phyloP scores from a whole-genome alignment of 2,888 invertebrate genomes.

The Trissoscelio sp. region DNA sequence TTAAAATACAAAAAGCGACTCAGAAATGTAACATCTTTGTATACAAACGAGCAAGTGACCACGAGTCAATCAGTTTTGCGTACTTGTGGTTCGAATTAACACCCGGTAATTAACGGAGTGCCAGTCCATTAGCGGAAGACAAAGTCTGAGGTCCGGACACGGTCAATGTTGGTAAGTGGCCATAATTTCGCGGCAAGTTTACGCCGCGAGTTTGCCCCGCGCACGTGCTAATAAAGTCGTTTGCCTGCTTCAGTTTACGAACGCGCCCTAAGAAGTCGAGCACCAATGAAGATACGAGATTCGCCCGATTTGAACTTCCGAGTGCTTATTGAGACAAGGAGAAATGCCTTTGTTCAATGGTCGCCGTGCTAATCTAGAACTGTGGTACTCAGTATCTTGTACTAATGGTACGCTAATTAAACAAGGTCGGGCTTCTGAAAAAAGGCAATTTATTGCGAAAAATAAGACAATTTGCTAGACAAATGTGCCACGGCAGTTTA shows the following conservation, averaged over 20 bases:
- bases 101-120: conserved; percentile 79
- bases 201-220: conserved; percentile 66
- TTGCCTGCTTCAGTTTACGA: conserved; percentile 63
- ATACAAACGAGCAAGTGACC: conserved; percentile 36
- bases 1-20: too few species aligned
- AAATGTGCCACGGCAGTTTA: too few species aligned
- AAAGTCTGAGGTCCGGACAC: conserved; percentile 70
- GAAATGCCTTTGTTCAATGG: conserved; percentile 64
- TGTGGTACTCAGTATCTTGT: conserved; percentile 48
- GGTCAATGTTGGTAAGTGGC: conserved; percentile 74
- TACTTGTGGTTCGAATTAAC: conserved; percentile 76
- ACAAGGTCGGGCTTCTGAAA: conserved; percentile 58
- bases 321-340: conserved; percentile 61
- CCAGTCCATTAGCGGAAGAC: conserved; percentile 78
- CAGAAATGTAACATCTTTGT: conserved; percentile 51
- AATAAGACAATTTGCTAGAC: too few species aligned
- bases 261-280: conserved; percentile 67
- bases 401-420: conserved; percentile 65
- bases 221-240: conserved; percentile 70
- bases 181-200: conserved; percentile 74
- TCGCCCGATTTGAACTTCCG: conserved; percentile 58
- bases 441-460: conserved; percentile 37
- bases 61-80: conserved; percentile 48
- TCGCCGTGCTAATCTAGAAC: conserved; percentile 64
- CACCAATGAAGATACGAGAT: conserved; percentile 60